Conservation (phyloP, 2,888 invertebrate genomes). For the Drosophila putrida region DNA sequence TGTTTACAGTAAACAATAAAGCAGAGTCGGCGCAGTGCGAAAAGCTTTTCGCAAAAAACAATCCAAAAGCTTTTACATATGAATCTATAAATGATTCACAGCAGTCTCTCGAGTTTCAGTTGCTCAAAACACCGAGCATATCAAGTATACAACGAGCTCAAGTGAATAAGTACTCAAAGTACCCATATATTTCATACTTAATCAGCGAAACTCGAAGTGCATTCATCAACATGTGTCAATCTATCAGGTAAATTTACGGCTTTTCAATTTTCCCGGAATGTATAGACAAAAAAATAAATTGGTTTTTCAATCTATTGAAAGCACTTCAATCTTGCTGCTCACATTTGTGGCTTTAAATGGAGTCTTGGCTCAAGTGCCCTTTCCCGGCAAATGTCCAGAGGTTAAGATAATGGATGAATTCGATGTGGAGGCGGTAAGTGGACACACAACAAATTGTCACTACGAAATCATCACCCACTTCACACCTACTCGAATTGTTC, state of each 20-base stretch:
- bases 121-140: slow-evolving; percentile 23
- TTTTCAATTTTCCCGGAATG: not conserved
- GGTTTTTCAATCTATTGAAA: slow-evolving; percentile 17
- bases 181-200: slow-evolving; percentile 9
- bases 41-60: slow-evolving; percentile 58
- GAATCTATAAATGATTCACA: slow-evolving; percentile 62
- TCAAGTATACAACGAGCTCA: slow-evolving; percentile 12
- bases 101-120: slow-evolving; percentile 53
- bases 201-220: not conserved
- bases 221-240: slow-evolving; percentile 20
- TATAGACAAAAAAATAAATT: slow-evolving; percentile 1
- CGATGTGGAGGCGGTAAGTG: slow-evolving; percentile 86
- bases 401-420: slow-evolving; percentile 88
- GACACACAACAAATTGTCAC: not conserved
- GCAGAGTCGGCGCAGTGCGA: slow-evolving; percentile 50
- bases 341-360: slow-evolving; percentile 45
- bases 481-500: slow-evolving; percentile 8
- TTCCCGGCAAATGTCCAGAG: slow-evolving; percentile 88
- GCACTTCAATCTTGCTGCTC: slow-evolving; percentile 48
- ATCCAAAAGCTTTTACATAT: slow-evolving; percentile 61
- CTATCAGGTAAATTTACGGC: slow-evolving; percentile 24
- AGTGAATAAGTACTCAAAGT: not conserved
- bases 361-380: slow-evolving; percentile 87
- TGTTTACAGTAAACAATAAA: slow-evolving; percentile 34
- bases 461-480: slow-evolving; percentile 6